Conservation (phyloP, 2,113 vertebrate genomes). For the Xiphophorus maculatus region DNA sequence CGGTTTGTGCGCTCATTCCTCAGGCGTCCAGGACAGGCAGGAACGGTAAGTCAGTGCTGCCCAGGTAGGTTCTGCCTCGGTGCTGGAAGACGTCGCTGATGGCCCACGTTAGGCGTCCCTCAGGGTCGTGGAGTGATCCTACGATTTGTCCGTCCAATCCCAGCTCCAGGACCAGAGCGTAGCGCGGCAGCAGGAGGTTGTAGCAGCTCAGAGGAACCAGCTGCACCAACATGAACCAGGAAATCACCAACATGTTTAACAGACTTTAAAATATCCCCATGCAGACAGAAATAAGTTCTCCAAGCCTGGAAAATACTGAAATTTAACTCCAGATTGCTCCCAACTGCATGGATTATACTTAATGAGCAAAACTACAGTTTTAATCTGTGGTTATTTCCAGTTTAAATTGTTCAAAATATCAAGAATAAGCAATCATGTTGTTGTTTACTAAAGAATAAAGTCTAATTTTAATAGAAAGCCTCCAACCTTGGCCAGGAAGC, state of each 20-base stretch:
- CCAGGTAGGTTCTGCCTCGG: constrained; percentile 60
- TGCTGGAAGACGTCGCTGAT: constrained; percentile 78
- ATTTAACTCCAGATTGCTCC: neutral
- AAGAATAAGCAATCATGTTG: neutral
- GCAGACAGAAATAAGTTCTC: neutral
- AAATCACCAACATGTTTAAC: neutral
- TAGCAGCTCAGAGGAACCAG: constrained; percentile 68
- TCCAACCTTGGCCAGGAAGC: constrained; percentile 77
- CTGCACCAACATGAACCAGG: constrained; percentile 29
- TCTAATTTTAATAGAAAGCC: neutral
- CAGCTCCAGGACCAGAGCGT: constrained; percentile 74
- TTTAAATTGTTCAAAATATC: neutral
- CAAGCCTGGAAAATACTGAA: neutral
- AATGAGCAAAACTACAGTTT: neutral
- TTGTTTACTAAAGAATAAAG: too few relatives aligned
- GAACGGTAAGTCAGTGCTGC: constrained; percentile 75
- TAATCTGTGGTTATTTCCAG: neutral
- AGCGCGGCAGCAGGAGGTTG: constrained; percentile 64
- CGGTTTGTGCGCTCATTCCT: neutral
- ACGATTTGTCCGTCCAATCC: constrained; percentile 43
- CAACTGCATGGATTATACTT: neutral
- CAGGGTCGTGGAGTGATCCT: constrained; percentile 62
- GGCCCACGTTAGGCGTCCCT: constrained; percentile 60
- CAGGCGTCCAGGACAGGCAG: constrained; percentile 64
- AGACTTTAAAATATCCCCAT: too few relatives aligned